These are phyloP conservation scores for Elysia chlorotica DNA, from an alignment of 1,140 invertebrate species.

Conservation along the genomic window DNA sequence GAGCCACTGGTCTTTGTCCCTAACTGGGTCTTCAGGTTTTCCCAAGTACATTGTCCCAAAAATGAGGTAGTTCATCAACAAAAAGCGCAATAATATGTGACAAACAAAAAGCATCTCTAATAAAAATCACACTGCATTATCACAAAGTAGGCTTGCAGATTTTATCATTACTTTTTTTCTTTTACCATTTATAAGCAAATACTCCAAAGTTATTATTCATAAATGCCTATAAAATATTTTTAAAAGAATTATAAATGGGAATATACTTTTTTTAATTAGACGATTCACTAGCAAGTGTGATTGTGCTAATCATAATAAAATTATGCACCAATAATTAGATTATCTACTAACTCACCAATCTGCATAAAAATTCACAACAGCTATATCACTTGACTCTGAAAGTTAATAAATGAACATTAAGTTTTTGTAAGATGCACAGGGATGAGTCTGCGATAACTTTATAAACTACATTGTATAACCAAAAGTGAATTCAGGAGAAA, in stretches of 20 bases:
- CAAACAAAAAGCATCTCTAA: neutral
- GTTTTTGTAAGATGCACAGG: too few relatives aligned
- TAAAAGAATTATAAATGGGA: neutral
- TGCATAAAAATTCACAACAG: slow-evolving; percentile 98
- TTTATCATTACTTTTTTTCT: neutral
- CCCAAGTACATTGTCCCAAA: neutral
- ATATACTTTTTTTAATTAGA: neutral
- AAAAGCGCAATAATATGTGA: neutral
- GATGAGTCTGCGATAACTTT: too few relatives aligned
- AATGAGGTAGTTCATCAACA: neutral
- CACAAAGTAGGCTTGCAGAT: too few relatives aligned
- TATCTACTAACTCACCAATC: slow-evolving; percentile 76
- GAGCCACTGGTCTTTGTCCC: too few relatives aligned
- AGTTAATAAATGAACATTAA: slow-evolving; percentile 38
- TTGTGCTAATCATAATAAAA: too few relatives aligned
- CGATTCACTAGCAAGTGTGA: too few relatives aligned
- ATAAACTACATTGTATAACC: too few relatives aligned
- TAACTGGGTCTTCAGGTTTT: neutral
- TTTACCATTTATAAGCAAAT: neutral
- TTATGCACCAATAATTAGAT: slow-evolving; percentile 4
- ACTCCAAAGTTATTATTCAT: neutral
- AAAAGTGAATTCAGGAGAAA: too few relatives aligned
- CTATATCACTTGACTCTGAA: slow-evolving; percentile 93
- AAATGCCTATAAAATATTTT: neutral
- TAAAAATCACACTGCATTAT: neutral